A percentile compares a stretch with the other conserved stretches of the same genome.
Conservation (phyloP, 2,888 invertebrate species). For the Holacanthella duospinosa region DNA sequence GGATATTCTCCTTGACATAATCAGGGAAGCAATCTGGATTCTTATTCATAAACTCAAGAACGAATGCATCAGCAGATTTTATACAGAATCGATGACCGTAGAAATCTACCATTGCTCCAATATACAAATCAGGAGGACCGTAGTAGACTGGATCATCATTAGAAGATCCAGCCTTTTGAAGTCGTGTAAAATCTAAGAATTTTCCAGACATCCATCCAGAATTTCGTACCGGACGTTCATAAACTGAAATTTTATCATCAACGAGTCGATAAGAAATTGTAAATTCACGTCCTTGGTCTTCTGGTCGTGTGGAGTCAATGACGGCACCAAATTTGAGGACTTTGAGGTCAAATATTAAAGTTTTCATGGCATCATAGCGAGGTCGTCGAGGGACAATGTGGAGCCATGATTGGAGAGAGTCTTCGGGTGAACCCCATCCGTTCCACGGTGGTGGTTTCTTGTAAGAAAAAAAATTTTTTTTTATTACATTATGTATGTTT, state of each 20-base stretch:
- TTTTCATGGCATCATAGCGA: slow-evolving; percentile 62
- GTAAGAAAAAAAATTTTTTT: neutral
- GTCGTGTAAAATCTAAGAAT: slow-evolving; percentile 56
- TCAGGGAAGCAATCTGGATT: slow-evolving; percentile 61
- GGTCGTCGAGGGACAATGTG: slow-evolving; percentile 61
- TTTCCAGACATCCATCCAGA: slow-evolving; percentile 66
- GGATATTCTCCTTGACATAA: slow-evolving; percentile 55
- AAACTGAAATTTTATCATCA: slow-evolving; percentile 63
- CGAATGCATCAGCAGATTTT: slow-evolving; percentile 63
- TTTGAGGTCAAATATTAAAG: slow-evolving; percentile 60
- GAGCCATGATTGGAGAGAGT: slow-evolving; percentile 61
- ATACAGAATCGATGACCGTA: slow-evolving; percentile 67
- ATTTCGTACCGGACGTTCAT: slow-evolving; percentile 60
- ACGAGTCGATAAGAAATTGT: slow-evolving; percentile 63
- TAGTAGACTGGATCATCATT: slow-evolving; percentile 63
- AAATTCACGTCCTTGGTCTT: slow-evolving; percentile 62
- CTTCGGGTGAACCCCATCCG: slow-evolving; percentile 64
- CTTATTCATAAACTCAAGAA: slow-evolving; percentile 51
- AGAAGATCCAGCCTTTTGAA: slow-evolving; percentile 59
- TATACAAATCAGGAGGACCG: slow-evolving; percentile 65
- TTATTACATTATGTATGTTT: neutral
- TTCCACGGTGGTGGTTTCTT: slow-evolving; percentile 54
- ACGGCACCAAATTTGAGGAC: slow-evolving; percentile 62
- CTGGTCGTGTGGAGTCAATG: slow-evolving; percentile 66
- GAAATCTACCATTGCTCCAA: slow-evolving; percentile 61